phyloP scores from a whole-genome alignment of 2,888 invertebrate species.

The Clistopyga incitator region DNA sequence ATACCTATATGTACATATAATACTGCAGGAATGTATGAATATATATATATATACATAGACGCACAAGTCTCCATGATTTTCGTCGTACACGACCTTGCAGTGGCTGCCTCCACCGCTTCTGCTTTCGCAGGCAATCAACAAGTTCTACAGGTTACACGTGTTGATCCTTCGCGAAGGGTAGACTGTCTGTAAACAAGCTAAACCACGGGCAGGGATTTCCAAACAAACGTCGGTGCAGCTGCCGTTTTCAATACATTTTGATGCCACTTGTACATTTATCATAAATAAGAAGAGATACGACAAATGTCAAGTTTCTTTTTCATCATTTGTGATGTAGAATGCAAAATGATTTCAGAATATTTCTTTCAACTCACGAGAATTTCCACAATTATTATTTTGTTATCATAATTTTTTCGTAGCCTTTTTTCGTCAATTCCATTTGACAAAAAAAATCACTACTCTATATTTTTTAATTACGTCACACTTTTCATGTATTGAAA shows the following conservation, averaged over 20 bases:
- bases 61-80: constrained; percentile 23
- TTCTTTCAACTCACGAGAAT: too few species aligned
- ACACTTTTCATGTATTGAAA: too few species aligned
- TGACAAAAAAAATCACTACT: neutral
- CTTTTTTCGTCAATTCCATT: too few species aligned
- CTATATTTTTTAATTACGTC: neutral
- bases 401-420: too few species aligned
- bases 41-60: neutral
- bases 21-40: too few species aligned
- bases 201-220: constrained; percentile 23
- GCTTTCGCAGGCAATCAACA: constrained; percentile 35
- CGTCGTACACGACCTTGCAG: constrained; percentile 40
- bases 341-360: neutral
- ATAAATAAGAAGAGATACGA: neutral
- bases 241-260: constrained; percentile 1
- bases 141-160: constrained; percentile 15
- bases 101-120: constrained; percentile 6
- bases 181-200: constrained; percentile 17
- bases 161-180: constrained; percentile 18
- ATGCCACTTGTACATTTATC: neutral
- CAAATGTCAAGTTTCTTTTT: neutral
- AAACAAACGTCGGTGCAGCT: neutral
- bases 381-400: too few species aligned
- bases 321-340: neutral
- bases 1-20: too few species aligned